These are phyloP conservation scores for Apteryx mantelli DNA, from an alignment of 2,113 vertebrate genomes.

Conservation along the genomic window DNA sequence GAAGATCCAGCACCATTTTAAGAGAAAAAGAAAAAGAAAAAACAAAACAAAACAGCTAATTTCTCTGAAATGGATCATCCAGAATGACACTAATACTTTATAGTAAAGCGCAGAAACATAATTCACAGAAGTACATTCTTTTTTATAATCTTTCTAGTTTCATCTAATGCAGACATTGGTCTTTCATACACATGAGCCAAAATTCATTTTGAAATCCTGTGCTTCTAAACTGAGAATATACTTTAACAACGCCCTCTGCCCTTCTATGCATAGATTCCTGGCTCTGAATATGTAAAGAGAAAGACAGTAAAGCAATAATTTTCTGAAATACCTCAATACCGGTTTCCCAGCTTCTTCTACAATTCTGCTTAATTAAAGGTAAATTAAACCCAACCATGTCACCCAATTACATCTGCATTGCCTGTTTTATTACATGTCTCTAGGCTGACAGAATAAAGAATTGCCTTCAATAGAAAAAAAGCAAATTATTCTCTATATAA, in stretches of 20 bases:
- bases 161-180: background rate
- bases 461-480: slow-evolving; percentile 66
- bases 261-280: background rate
- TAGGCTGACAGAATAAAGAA: slow-evolving; percentile 74
- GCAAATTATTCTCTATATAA: slow-evolving; percentile 72
- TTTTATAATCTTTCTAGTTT: background rate
- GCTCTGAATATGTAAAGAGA: background rate
- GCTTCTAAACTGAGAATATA: background rate
- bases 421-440: slow-evolving; percentile 63
- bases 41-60: accelerated
- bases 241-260: background rate
- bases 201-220: background rate
- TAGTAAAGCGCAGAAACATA: background rate
- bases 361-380: slow-evolving; percentile 65
- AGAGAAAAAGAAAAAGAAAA: accelerated
- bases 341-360: slow-evolving; percentile 9
- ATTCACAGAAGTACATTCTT: background rate
- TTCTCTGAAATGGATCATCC: background rate
- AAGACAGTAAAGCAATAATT: background rate
- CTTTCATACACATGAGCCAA: background rate
- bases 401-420: slow-evolving; percentile 64
- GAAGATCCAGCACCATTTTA: background rate
- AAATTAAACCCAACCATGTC: slow-evolving; percentile 69
- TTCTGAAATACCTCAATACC: slow-evolving; percentile 23
- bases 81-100: background rate